phyloP scores from a whole-genome alignment of 2,113 vertebrate species.

The Perca flavescens region DNA sequence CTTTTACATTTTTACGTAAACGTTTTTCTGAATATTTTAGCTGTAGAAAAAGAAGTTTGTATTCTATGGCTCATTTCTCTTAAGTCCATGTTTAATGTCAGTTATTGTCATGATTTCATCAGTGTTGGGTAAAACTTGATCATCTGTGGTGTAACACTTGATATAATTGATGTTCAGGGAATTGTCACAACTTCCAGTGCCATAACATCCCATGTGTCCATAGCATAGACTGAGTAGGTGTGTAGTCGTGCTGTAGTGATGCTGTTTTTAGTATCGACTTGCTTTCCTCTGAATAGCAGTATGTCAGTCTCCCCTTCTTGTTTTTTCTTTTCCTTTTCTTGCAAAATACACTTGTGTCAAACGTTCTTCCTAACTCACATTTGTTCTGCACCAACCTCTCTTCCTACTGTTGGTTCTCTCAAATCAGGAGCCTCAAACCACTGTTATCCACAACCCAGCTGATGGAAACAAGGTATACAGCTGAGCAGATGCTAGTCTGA shows the following conservation, averaged over 20 bases:
- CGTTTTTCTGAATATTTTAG: neutral
- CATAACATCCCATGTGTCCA: conserved; percentile 9
- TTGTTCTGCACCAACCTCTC: conserved; percentile 85
- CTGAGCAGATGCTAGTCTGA: conserved; percentile 57
- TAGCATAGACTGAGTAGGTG: no score
- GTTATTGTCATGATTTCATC: neutral
- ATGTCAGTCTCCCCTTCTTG: neutral
- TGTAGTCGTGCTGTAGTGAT: neutral
- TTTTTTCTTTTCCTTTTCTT: conserved; percentile 4
- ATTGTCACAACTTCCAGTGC: neutral
- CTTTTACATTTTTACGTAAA: neutral
- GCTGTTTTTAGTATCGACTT: neutral
- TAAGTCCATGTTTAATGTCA: conserved; percentile 1
- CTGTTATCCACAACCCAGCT: conserved; percentile 98
- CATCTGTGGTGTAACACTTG: conserved; percentile 20
- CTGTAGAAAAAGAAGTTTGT: neutral
- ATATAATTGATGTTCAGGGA: conserved; percentile 2
- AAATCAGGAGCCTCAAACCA: conserved; percentile 98
- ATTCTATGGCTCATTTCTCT: neutral
- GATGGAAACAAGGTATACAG: conserved; percentile 99
- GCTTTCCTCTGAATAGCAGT: neutral
- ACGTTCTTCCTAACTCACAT: conserved; percentile 64
- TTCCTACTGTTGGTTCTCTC: conserved; percentile 78
- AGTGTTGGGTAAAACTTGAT: neutral
- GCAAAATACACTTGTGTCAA: conserved; percentile 56